phyloP scores from a whole-genome alignment of 2,888 invertebrate genomes.

The Chaetogeoica ovagalla region DNA sequence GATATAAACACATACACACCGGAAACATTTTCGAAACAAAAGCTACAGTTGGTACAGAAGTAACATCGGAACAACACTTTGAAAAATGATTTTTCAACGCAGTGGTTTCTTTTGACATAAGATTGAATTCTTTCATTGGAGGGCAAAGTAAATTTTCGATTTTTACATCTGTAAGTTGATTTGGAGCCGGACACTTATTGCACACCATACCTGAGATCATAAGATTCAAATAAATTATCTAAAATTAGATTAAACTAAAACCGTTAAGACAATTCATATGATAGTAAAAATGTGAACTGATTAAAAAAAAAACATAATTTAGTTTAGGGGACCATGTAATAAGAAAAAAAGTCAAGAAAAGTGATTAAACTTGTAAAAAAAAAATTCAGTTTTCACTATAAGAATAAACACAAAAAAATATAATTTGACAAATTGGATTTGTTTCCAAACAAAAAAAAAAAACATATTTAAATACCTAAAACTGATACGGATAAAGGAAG shows the following conservation, averaged over 20 bases:
- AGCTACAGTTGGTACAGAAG: constrained; percentile 64
- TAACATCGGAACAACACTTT: constrained; percentile 68
- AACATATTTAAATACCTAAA: constrained; percentile 60
- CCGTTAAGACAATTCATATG: neutral
- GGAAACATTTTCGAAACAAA: constrained; percentile 90
- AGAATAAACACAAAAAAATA: too few species aligned
- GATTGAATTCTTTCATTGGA: constrained; percentile 59
- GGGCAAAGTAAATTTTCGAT: constrained; percentile 82
- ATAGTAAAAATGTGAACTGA: neutral
- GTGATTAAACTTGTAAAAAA: too few species aligned
- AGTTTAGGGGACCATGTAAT: too few species aligned
- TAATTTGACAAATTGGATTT: too few species aligned
- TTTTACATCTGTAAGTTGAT: constrained; percentile 73
- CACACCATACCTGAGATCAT: constrained; percentile 70
- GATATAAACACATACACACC: constrained; percentile 58
- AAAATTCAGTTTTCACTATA: too few species aligned
- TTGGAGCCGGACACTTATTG: constrained; percentile 79
- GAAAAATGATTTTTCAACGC: constrained; percentile 71
- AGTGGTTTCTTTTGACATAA: constrained; percentile 64
- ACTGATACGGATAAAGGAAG: constrained; percentile 81
- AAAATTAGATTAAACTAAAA: neutral
- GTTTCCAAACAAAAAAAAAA: neutral
- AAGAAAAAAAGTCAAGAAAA: too few species aligned
- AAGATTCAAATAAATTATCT: neutral
- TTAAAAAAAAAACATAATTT: constrained; percentile 8